Evolutionary conservation across 2,113 vertebrate genomes (phyloP), one percentile per base, ranked within the genome.

Genomic region (Pagrus major): DNA sequence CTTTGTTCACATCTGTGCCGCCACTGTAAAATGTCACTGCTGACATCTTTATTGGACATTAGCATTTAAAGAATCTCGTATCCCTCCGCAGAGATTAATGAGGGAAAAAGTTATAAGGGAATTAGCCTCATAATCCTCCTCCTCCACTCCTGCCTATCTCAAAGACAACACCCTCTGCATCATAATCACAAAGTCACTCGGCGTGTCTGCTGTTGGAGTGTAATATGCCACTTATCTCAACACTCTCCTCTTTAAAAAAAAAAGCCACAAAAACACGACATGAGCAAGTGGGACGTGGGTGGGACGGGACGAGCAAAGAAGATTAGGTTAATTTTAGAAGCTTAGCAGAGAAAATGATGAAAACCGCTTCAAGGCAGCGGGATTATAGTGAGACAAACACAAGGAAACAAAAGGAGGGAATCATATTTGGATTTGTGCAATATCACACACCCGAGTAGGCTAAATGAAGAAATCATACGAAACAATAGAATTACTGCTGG

Each of bases 41-140:
- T 85, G 90, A 89, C 84, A 87, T 90, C 86, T 90, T 91, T 85
- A 87, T 85, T 70, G 78, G 70, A 78, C 76, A 80, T 90, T 81
- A 80, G 70, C 84, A 81, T 88, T 88, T 87, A 66, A 76, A 84
- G 71, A 83, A 74, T 86, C 76, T 78, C 5, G 23, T 83, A 54
- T 89, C 68, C 74, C 51, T 82, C 78, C 55, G 0, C 75, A 31
- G 39, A 81, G 87, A 91, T 88, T 90, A 90, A 87, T 86, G 68
- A 88, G 65, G 51, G 49, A 70, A 65, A 70, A 84, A 86, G 82
- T 89, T 84, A 68, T 58, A 47, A 68, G 31, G 71, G 83, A 80
- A 77, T 88, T 87, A 85, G 80, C 83, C 63, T 84, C 86, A 76
- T 86, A 89, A 89, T 81, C 84, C 9, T 41, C 66, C 6, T 55